Evolutionary conservation across 2,113 vertebrate species (phyloP).

Genomic region (Zosterops lateralis): DNA sequence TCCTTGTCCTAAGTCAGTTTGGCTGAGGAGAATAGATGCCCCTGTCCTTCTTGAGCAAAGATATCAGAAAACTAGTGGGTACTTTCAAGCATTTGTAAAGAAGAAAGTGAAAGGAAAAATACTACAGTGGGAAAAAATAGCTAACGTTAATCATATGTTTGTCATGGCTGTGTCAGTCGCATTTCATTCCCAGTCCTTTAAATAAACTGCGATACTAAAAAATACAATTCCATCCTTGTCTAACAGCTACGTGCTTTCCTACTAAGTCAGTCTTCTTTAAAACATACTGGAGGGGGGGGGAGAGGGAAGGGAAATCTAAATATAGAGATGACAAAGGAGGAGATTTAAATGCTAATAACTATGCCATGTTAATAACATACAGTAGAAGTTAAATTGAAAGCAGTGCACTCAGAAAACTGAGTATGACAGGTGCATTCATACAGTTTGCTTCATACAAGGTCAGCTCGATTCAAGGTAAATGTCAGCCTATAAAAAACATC

Average conservation of each 20-base stretch:
- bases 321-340: background rate
- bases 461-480: background rate
- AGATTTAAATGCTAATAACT: slow-evolving; percentile 14
- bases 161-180: background rate
- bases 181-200: background rate
- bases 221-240: background rate
- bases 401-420: background rate
- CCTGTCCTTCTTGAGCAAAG: background rate
- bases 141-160: background rate
- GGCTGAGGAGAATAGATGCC: background rate
- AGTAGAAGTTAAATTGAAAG: background rate
- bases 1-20: background rate
- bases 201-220: background rate
- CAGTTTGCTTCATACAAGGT: background rate
- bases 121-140: background rate
- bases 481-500: background rate
- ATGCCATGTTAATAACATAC: background rate
- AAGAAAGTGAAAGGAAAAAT: slow-evolving; percentile 8
- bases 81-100: background rate
- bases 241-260: background rate
- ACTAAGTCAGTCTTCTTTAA: background rate
- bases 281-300: background rate
- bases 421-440: background rate
- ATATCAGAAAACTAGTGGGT: background rate
- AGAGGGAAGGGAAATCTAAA: background rate